phyloP scores from a whole-genome alignment of 2,797 vertebrate genomes.

The Sebastes hubbsi region DNA sequence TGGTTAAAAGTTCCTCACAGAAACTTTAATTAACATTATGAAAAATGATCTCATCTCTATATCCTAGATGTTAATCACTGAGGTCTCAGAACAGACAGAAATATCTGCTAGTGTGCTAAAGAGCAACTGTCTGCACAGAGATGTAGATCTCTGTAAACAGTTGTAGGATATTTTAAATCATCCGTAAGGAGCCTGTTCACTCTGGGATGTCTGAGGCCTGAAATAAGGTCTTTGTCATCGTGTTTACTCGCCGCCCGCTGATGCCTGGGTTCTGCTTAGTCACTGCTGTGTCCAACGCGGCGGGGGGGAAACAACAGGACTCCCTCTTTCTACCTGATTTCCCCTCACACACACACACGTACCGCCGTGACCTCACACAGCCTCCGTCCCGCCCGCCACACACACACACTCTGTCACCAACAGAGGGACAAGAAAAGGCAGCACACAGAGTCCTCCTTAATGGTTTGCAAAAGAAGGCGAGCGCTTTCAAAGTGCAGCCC shows the following conservation, averaged over 20 bases:
- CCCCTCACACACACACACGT: not conserved
- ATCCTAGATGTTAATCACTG: not conserved
- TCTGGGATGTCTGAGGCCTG: not conserved
- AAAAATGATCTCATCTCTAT: not conserved
- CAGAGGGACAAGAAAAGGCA: conserved; percentile 16
- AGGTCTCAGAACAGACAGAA: too few relatives aligned
- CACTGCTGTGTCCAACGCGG: conserved; percentile 32
- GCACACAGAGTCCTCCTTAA: conserved; percentile 47
- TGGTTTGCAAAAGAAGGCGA: conserved; percentile 38
- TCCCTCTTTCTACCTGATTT: conserved; percentile 6
- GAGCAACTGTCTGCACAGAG: not conserved
- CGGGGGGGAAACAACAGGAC: conserved; percentile 26
- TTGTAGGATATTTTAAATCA: conserved; percentile 10
- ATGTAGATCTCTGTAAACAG: conserved; percentile 6
- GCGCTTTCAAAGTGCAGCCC: conserved; percentile 62
- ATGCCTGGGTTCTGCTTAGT: conserved; percentile 54
- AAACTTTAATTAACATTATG: not conserved
- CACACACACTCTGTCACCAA: not conserved
- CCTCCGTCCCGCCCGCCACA: not conserved
- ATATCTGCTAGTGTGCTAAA: too few relatives aligned
- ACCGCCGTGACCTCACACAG: conserved; percentile 11
- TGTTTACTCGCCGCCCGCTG: conserved; percentile 43
- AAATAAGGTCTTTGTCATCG: conserved; percentile 46
- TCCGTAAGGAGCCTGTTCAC: conserved; percentile 16
- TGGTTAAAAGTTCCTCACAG: too few relatives aligned